Conservation (phyloP, 2,888 invertebrate species). For the Tortrix viridana region DNA sequence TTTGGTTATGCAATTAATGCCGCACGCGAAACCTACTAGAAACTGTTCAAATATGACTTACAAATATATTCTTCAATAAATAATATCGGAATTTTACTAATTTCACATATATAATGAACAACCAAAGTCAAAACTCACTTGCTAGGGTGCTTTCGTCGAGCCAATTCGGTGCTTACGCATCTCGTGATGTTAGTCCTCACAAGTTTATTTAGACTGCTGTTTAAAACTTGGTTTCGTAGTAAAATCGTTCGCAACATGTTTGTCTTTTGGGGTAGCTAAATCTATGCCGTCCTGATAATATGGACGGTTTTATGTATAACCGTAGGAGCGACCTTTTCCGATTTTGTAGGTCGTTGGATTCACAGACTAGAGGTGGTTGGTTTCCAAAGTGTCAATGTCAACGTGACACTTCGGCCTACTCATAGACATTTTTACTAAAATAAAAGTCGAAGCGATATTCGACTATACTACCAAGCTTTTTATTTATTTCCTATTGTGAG, state of each 20-base stretch:
- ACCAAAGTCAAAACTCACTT: slow-evolving; percentile 75
- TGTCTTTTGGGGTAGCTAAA: slow-evolving; percentile 54
- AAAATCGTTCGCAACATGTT: slow-evolving; percentile 90
- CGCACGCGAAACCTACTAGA: slow-evolving; percentile 42
- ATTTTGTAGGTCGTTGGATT: slow-evolving; percentile 75
- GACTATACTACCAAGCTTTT: too few species aligned
- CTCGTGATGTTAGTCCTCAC: slow-evolving; percentile 84
- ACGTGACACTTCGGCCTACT: slow-evolving; percentile 6
- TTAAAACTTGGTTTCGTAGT: slow-evolving; percentile 87
- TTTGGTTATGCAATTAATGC: slow-evolving; percentile 79
- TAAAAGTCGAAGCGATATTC: not conserved
- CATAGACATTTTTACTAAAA: slow-evolving; percentile 13
- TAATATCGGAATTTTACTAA: slow-evolving; percentile 5
- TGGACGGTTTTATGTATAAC: slow-evolving; percentile 67
- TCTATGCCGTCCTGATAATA: slow-evolving; percentile 70
- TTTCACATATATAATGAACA: slow-evolving; percentile 36
- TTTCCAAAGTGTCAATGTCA: slow-evolving; percentile 29
- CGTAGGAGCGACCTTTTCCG: slow-evolving; percentile 75
- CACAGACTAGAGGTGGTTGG: slow-evolving; percentile 32
- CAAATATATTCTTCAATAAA: slow-evolving; percentile 1
- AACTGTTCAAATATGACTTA: slow-evolving; percentile 11
- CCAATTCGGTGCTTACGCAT: slow-evolving; percentile 85
- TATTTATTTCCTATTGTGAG: too few species aligned
- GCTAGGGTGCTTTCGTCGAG: slow-evolving; percentile 84
- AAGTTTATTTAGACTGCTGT: slow-evolving; percentile 85